phyloP scores from a whole-genome alignment of 2,888 invertebrate species.

The Thereva nobilitata region DNA sequence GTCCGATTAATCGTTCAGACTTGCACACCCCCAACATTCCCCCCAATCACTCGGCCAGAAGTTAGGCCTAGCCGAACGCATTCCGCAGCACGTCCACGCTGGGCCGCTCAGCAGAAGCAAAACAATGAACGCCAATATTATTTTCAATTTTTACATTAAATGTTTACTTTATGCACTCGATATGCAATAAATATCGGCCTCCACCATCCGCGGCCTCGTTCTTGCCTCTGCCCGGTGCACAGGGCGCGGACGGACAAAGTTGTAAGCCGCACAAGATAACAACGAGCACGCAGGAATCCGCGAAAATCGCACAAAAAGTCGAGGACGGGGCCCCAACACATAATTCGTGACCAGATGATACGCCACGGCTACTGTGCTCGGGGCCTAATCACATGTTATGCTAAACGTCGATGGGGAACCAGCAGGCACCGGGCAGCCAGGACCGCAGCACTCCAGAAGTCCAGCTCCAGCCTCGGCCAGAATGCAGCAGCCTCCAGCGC shows the following conservation, averaged over 20 bases:
- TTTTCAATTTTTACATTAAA: no score
- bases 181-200: no score
- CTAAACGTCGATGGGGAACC: constrained; percentile 37
- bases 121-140: no score
- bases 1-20: no score
- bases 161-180: no score
- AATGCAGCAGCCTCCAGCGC: constrained; percentile 25
- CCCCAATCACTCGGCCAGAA: no score
- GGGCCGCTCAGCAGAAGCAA: no score
- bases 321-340: constrained; percentile 29
- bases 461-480: constrained; percentile 11
- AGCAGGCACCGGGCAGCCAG: constrained; percentile 14
- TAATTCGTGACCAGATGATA: constrained; percentile 38
- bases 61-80: no score
- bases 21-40: no score
- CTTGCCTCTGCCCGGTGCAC: no score
- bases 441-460: constrained; percentile 3
- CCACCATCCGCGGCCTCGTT: no score
- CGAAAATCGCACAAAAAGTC: constrained; percentile 25
- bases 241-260: not conserved
- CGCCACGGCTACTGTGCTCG: constrained; percentile 38
- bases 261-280: constrained; percentile 24
- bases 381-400: constrained; percentile 40
- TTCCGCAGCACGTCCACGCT: no score
- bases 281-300: constrained; percentile 30